phyloP scores from a whole-genome alignment of 2,113 vertebrate genomes.

The Brachyistius frenatus region DNA sequence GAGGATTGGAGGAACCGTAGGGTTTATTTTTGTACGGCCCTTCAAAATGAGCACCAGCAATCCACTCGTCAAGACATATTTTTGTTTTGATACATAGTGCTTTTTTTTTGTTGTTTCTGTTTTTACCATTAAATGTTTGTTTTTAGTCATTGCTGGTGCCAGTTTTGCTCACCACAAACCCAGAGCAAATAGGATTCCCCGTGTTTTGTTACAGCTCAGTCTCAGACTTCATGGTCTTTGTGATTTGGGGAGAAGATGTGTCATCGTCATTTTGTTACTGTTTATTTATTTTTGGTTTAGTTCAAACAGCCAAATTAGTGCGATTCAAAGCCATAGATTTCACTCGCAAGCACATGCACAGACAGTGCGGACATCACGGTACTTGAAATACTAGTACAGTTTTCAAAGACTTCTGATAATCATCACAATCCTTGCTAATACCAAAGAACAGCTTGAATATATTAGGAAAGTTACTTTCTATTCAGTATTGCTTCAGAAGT shows the following conservation, averaged over 20 bases:
- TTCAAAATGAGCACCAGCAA: constrained; percentile 40
- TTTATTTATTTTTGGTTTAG: constrained; percentile 62
- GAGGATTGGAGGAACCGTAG: constrained; percentile 2
- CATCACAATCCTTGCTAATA: constrained; percentile 44
- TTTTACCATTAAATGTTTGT: not conserved
- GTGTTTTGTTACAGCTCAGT: not conserved
- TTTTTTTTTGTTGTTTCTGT: constrained; percentile 2
- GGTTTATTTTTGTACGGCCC: constrained; percentile 38
- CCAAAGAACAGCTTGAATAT: constrained; percentile 70
- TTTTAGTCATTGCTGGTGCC: constrained; percentile 25
- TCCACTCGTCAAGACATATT: not conserved
- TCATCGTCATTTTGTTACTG: constrained; percentile 54
- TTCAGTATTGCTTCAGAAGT: constrained; percentile 38
- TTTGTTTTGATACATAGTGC: not conserved
- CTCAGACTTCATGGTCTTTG: constrained; percentile 13
- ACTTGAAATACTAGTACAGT: constrained; percentile 70
- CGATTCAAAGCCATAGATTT: constrained; percentile 71
- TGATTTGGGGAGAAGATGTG: constrained; percentile 26
- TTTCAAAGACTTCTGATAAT: constrained; percentile 31
- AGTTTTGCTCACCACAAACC: constrained; percentile 27
- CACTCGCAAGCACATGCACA: constrained; percentile 28
- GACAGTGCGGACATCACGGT: constrained; percentile 39
- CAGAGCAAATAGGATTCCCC: constrained; percentile 2
- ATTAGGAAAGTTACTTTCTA: constrained; percentile 25
- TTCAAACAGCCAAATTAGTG: constrained; percentile 52